Conservation (phyloP, 2,113 vertebrate genomes). For the Antechinus stuartii region DNA sequence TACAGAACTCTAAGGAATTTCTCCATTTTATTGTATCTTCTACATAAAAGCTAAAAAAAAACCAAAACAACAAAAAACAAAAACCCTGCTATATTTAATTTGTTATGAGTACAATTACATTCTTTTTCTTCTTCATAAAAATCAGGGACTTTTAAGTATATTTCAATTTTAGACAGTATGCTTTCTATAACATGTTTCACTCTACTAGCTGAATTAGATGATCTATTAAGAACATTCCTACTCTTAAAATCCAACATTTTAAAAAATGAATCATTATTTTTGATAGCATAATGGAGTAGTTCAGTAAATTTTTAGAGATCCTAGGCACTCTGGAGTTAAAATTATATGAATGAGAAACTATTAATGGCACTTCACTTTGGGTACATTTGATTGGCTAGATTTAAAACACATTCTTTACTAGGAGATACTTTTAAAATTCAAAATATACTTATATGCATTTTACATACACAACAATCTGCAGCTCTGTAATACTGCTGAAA, state of each 20-base stretch:
- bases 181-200: not conserved
- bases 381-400: not conserved
- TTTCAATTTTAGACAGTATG: not conserved
- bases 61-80: not conserved
- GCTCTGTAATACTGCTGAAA: not conserved
- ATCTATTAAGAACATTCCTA: not conserved
- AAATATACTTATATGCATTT: not conserved
- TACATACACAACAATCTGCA: not conserved
- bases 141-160: not conserved
- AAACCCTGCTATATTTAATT: not conserved
- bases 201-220: not conserved
- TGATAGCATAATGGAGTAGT: not conserved
- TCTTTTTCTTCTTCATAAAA: no score
- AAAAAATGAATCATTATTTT: not conserved
- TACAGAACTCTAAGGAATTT: not conserved
- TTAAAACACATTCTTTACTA: not conserved
- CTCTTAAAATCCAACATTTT: not conserved
- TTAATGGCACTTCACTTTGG: not conserved
- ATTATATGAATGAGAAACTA: not conserved
- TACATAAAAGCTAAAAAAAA: not conserved
- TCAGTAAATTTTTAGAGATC: not conserved
- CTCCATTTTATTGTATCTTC: not conserved
- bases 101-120: not conserved
- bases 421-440: not conserved
- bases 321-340: not conserved